phyloP scores from a whole-genome alignment of 2,797 vertebrate genomes.

The Tarsius wallacei region DNA sequence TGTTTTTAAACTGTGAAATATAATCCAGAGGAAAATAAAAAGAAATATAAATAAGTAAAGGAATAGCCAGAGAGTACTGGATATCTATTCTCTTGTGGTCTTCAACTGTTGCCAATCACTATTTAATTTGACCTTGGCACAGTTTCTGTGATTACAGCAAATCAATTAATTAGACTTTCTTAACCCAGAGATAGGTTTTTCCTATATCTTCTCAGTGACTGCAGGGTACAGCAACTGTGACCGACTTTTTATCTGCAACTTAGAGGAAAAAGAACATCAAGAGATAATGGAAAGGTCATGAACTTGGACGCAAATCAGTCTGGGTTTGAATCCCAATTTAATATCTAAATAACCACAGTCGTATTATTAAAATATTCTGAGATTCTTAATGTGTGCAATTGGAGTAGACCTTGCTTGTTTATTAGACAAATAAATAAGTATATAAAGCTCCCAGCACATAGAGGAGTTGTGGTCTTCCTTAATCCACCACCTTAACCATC shows the following conservation, averaged over 20 bases:
- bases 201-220: not conserved
- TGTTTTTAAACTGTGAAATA: not conserved
- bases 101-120: not conserved
- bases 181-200: not conserved
- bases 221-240: not conserved
- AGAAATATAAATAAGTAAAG: not conserved
- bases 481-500: not conserved
- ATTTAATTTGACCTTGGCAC: not conserved
- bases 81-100: not conserved
- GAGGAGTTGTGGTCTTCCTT: not conserved
- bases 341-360: not conserved
- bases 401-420: not conserved
- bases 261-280: not conserved
- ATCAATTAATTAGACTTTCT: not conserved
- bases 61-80: not conserved
- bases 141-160: conserved; percentile 11
- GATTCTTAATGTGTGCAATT: not conserved
- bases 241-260: not conserved
- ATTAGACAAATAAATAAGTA: not conserved
- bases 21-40: conserved; percentile 24
- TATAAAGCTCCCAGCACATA: not conserved
- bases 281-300: not conserved
- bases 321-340: not conserved
- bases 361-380: not conserved
- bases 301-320: not conserved